Conservation (phyloP, 2,113 vertebrate species). For the Chloropsis cyanopogon region DNA sequence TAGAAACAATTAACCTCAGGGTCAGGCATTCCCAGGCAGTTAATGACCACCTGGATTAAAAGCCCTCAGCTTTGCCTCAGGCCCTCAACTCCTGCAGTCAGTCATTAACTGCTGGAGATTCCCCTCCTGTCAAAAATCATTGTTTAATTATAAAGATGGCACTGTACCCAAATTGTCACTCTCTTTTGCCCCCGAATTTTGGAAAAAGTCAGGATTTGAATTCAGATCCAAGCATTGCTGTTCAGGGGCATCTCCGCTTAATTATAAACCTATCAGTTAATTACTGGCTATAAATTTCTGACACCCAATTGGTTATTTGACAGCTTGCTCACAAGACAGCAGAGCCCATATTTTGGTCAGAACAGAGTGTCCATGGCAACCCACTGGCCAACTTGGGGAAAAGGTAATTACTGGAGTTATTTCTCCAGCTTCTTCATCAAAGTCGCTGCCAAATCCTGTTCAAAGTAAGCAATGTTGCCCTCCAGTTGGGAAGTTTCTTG, state of each 20-base stretch:
- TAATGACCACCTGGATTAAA: conserved; percentile 73
- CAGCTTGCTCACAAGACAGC: neutral
- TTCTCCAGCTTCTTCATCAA: conserved; percentile 7
- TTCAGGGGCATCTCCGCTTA: conserved; percentile 20
- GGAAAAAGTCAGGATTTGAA: conserved; percentile 37
- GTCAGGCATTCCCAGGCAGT: conserved; percentile 67
- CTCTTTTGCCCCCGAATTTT: conserved; percentile 27
- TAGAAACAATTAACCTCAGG: conserved; percentile 68
- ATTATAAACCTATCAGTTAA: conserved; percentile 53
- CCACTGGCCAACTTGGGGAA: neutral
- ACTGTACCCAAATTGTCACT: conserved; percentile 22
- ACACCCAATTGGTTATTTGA: neutral
- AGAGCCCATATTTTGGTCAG: neutral
- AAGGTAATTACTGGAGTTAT: conserved; percentile 29
- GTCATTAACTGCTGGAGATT: conserved; percentile 68
- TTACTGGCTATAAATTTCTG: conserved; percentile 36
- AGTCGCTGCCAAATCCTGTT: neutral
- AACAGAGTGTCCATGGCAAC: conserved; percentile 32
- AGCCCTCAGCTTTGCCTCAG: conserved; percentile 65
- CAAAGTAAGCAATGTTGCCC: neutral
- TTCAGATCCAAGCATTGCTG: conserved; percentile 1
- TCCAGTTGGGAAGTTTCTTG: neutral
- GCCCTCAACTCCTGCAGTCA: conserved; percentile 62
- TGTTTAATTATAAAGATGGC: conserved; percentile 67
- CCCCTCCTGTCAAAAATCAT: conserved; percentile 66